Evolutionary conservation across 2,797 vertebrate species (phyloP).

Genomic region (Synaphobranchus kaupii): DNA sequence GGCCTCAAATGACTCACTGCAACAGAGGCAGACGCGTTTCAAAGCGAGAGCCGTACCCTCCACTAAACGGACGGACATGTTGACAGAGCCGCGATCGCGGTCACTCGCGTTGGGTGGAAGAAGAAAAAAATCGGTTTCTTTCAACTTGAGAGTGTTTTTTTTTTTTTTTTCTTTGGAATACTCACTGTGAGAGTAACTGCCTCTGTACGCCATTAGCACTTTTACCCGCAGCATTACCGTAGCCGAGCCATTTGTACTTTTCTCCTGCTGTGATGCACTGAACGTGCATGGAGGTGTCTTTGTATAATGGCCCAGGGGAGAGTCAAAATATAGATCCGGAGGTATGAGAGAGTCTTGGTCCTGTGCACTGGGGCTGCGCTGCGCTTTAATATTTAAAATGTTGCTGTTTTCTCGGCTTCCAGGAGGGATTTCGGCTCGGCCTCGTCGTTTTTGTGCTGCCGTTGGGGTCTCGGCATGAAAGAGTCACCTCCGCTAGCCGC

Average conservation of each 20-base stretch:
- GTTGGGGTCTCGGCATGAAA: not conserved
- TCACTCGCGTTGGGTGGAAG: slow-evolving; percentile 39
- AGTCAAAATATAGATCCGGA: not conserved
- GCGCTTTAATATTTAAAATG: not conserved
- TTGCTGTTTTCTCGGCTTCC: not conserved
- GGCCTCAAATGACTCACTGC: slow-evolving; percentile 40
- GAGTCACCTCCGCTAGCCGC: not conserved
- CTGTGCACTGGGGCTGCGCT: not conserved
- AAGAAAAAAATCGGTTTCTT: slow-evolving; percentile 38
- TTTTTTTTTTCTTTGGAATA: not conserved
- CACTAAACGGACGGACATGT: slow-evolving; percentile 53
- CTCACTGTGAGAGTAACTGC: not conserved
- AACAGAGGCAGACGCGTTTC: slow-evolving; percentile 59
- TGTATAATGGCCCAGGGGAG: not conserved
- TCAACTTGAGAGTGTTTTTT: slow-evolving; percentile 49
- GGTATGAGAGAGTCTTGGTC: not conserved
- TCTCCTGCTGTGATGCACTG: not conserved
- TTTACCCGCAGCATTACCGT: not conserved
- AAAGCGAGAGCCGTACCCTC: slow-evolving; percentile 49
- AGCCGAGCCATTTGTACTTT: not conserved
- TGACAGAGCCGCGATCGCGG: slow-evolving; percentile 54
- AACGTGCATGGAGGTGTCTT: not conserved
- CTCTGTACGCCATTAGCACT: not conserved
- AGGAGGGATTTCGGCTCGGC: not conserved
- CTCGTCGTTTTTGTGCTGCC: not conserved